Conservation (phyloP, 2,888 invertebrate species). For the Crioceris asparagi region DNA sequence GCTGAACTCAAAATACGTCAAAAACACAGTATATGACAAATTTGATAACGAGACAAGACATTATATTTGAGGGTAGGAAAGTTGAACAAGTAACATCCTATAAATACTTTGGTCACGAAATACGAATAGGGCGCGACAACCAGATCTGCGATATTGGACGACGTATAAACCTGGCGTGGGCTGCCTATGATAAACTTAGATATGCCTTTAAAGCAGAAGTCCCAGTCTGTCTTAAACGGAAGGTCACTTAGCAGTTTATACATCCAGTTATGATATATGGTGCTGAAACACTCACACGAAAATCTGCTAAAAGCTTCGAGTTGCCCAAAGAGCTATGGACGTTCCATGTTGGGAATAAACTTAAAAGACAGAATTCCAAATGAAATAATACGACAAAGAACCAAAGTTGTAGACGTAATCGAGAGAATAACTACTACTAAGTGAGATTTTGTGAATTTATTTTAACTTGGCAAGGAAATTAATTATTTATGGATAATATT, state of each 20-base stretch:
- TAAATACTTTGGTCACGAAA: not conserved
- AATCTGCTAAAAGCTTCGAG: not conserved
- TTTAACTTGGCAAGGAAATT: too few species aligned
- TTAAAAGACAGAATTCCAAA: too few species aligned
- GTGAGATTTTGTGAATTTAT: too few species aligned
- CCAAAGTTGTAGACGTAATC: too few species aligned
- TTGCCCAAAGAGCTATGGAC: not conserved
- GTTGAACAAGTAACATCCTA: not conserved
- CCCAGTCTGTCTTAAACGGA: not conserved
- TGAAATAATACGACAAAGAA: too few species aligned
- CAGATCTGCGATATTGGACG: not conserved
- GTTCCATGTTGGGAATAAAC: too few species aligned
- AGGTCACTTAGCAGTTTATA: not conserved
- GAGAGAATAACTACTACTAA: too few species aligned
- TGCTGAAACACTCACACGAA: not conserved
- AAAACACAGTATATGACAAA: not conserved
- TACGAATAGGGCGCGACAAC: not conserved
- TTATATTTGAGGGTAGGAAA: not conserved
- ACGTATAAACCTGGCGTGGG: not conserved
- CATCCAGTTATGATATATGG: not conserved
- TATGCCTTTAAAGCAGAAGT: not conserved
- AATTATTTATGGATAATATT: too few species aligned
- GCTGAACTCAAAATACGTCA: too few species aligned
- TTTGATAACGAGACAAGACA: not conserved
- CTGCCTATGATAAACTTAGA: slow-evolving; percentile 1